phyloP scores from a whole-genome alignment of 2,113 vertebrate genomes.

The Epinephelus lanceolatus region DNA sequence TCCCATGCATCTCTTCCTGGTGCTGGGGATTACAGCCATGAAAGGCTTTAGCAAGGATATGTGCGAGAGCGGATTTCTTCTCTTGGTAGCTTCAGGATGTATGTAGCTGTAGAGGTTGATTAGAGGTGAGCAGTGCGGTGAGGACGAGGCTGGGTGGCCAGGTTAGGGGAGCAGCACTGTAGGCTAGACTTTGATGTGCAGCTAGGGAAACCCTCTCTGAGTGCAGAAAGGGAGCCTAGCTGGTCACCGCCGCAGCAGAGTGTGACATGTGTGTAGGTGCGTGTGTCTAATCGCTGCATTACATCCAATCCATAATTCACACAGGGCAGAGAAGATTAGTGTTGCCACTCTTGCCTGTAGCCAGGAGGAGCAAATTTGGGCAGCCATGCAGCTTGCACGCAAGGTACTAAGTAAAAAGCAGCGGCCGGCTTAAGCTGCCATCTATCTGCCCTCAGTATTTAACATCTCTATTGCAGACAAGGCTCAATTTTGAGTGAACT shows the following conservation, averaged over 20 bases:
- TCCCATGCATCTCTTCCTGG: constrained; percentile 71
- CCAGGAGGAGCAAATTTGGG: constrained; percentile 51
- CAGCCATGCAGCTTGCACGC: constrained; percentile 62
- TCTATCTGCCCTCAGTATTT: neutral
- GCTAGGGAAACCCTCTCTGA: constrained; percentile 1
- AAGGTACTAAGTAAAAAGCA: constrained; percentile 23
- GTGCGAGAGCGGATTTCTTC: constrained; percentile 40
- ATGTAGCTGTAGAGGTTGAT: constrained; percentile 53
- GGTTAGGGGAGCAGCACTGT: neutral
- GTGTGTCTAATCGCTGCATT: constrained; percentile 64
- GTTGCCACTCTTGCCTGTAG: constrained; percentile 28
- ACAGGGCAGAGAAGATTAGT: constrained; percentile 44
- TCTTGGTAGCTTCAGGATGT: constrained; percentile 32
- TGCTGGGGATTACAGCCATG: constrained; percentile 62
- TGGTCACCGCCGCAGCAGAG: constrained; percentile 12
- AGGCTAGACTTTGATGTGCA: constrained; percentile 10
- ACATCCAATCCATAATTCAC: constrained; percentile 74
- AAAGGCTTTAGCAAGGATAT: constrained; percentile 59
- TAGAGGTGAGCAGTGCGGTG: constrained; percentile 46
- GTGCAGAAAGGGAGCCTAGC: constrained; percentile 9
- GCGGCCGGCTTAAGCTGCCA: neutral
- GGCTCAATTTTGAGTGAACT: neutral
- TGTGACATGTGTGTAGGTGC: constrained; percentile 19
- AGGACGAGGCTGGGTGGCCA: constrained; percentile 21
- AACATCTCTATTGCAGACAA: neutral